Evolutionary conservation across 2,113 vertebrate genomes (phyloP).

Genomic region (Seriola aureovittata): DNA sequence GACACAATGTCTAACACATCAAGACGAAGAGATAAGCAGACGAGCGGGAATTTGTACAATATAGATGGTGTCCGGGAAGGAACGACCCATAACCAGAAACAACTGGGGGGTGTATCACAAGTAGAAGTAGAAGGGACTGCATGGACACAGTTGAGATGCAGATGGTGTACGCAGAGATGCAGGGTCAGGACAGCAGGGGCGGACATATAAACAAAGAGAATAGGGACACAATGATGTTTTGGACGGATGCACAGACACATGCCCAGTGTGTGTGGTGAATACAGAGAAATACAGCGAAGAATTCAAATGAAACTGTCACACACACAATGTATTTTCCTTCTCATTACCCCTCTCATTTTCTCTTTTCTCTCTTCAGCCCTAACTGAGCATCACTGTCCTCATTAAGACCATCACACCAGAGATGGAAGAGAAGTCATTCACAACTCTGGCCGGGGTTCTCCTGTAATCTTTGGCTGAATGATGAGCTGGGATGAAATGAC

Average conservation of each 20-base stretch:
- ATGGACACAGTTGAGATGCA: slow-evolving; percentile 51
- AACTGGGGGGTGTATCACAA: slow-evolving; percentile 31
- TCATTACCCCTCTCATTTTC: slow-evolving; percentile 1
- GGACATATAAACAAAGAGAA: slow-evolving; percentile 32
- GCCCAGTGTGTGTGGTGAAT: background rate
- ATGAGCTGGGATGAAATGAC: slow-evolving; percentile 67
- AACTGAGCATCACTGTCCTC: slow-evolving; percentile 28
- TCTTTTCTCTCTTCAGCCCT: slow-evolving; percentile 2
- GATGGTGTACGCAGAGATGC: slow-evolving; percentile 41
- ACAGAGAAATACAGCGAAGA: slow-evolving; percentile 5
- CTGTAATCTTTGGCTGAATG: slow-evolving; percentile 65
- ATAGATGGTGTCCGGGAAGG: slow-evolving; percentile 36
- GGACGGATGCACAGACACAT: slow-evolving; percentile 4
- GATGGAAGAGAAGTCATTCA: slow-evolving; percentile 30
- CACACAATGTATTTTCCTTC: background rate
- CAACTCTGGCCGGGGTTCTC: slow-evolving; percentile 27
- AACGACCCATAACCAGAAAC: slow-evolving; percentile 27
- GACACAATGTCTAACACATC: background rate
- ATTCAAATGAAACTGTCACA: slow-evolving; percentile 1
- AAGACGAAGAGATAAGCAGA: slow-evolving; percentile 21
- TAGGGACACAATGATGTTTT: slow-evolving; percentile 29
- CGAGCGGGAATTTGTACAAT: slow-evolving; percentile 34
- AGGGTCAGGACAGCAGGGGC: slow-evolving; percentile 10
- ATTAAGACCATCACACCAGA: slow-evolving; percentile 46
- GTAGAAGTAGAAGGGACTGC: slow-evolving; percentile 6